These are phyloP conservation scores for Idaea biselata DNA, from an alignment of 2,888 invertebrate species.

Conservation along the genomic window DNA sequence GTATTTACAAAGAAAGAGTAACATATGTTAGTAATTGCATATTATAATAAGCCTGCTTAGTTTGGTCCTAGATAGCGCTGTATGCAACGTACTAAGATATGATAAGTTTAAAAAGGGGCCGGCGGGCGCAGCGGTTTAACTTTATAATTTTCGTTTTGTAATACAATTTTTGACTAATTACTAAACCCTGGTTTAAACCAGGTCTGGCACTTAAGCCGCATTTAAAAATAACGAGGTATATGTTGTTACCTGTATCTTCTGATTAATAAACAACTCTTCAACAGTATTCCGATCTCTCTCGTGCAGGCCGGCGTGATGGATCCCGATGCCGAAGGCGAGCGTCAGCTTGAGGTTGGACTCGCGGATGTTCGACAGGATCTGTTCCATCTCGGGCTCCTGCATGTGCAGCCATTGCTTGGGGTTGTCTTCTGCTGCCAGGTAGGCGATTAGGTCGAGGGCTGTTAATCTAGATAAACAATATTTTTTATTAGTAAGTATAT, in stretches of 20 bases:
- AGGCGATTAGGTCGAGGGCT: slow-evolving; percentile 95
- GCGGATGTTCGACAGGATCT: slow-evolving; percentile 84
- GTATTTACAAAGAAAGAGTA: no score
- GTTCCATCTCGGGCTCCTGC: slow-evolving; percentile 92
- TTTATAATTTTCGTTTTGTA: no score
- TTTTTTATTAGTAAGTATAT: no score
- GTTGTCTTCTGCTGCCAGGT: slow-evolving; percentile 93
- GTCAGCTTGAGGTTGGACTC: slow-evolving; percentile 96
- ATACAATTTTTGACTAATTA: no score
- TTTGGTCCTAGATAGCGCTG: no score
- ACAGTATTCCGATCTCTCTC: slow-evolving; percentile 94
- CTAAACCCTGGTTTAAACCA: no score
- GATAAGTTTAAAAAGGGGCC: no score
- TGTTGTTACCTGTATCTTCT: slow-evolving; percentile 92
- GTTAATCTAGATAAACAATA: slow-evolving; percentile 84
- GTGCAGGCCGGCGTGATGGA: slow-evolving; percentile 98
- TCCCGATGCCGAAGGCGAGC: slow-evolving; percentile 97
- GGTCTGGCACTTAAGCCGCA: not conserved
- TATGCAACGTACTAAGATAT: no score
- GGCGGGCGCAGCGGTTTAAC: no score
- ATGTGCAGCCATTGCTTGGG: slow-evolving; percentile 97
- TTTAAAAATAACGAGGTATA: not conserved
- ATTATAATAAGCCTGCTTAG: no score
- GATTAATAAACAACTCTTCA: slow-evolving; percentile 96
- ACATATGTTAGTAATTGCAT: no score